Conservation (phyloP, 2,888 invertebrate genomes). For the Andrena dorsata region DNA sequence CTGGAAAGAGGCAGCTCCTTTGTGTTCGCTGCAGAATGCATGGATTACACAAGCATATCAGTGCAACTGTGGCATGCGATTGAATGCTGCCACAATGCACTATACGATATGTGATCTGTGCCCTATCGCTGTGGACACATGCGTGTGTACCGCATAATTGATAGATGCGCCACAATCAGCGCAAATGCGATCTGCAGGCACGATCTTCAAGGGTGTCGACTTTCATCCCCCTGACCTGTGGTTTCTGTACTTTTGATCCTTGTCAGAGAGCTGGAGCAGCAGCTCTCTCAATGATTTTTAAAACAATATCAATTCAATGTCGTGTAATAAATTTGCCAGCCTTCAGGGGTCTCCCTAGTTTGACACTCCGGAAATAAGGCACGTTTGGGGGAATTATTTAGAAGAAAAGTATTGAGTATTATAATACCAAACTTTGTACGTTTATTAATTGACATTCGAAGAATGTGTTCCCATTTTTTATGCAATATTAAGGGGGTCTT, state of each 20-base stretch:
- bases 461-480: no score
- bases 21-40: conserved; percentile 55
- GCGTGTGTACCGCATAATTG: conserved; percentile 67
- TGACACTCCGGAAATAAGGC: no score
- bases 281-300: neutral
- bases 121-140: conserved; percentile 31
- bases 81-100: conserved; percentile 54
- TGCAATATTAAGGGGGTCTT: no score
- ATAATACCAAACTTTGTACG: no score
- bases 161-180: conserved; percentile 63
- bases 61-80: conserved; percentile 58
- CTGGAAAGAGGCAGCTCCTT: conserved; percentile 48
- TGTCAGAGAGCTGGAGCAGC: neutral
- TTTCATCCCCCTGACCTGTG: conserved; percentile 24
- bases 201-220: conserved; percentile 52
- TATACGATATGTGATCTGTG: conserved; percentile 59
- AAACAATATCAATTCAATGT: no score
- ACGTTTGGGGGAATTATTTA: no score
- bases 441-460: no score
- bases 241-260: neutral
- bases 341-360: no score
- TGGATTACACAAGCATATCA: conserved; percentile 63
- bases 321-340: no score
- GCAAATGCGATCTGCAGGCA: conserved; percentile 23
- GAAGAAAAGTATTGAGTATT: no score